phyloP scores from a whole-genome alignment of 1,140 invertebrate species.

The Pseudomyrmex cubaensis region DNA sequence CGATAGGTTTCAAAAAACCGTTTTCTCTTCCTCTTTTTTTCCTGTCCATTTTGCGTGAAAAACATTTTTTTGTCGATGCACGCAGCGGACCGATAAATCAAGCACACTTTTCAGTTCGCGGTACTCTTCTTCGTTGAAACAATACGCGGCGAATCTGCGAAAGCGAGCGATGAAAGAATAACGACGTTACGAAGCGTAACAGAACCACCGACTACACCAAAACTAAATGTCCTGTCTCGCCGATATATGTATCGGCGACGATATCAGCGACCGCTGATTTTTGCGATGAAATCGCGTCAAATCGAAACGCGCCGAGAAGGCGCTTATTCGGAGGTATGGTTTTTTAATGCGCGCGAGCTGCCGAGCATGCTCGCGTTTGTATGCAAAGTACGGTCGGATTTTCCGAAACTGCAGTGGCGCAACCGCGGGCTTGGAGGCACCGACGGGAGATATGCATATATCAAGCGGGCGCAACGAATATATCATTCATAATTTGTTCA shows the following conservation, averaged over 20 bases:
- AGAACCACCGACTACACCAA: conserved; percentile 14
- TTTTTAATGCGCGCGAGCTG: conserved; percentile 49
- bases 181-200: conserved; percentile 25
- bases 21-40: conserved; percentile 16
- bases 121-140: conserved; percentile 52
- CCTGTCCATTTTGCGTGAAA: conserved; percentile 33
- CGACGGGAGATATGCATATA: conserved; percentile 81
- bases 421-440: conserved; percentile 70
- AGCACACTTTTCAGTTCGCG: conserved; percentile 50
- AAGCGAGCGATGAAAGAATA: conserved; percentile 59
- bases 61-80: conserved; percentile 31
- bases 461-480: conserved; percentile 84
- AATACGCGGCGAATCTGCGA: conserved; percentile 54
- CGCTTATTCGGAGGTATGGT: conserved; percentile 37
- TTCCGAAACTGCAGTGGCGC: conserved; percentile 67
- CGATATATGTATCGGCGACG: conserved; percentile 23
- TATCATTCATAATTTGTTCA: conserved; percentile 86
- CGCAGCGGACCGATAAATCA: conserved; percentile 43
- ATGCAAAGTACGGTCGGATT: conserved; percentile 69
- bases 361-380: conserved; percentile 57
- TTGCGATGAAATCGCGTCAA: conserved; percentile 35
- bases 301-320: conserved; percentile 11
- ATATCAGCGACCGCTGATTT: conserved; percentile 41
- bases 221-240: conserved; percentile 13
- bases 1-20: conserved; percentile 11